Evolutionary conservation across 1,140 invertebrate genomes (phyloP).

Genomic region (Heliothis subflexa): DNA sequence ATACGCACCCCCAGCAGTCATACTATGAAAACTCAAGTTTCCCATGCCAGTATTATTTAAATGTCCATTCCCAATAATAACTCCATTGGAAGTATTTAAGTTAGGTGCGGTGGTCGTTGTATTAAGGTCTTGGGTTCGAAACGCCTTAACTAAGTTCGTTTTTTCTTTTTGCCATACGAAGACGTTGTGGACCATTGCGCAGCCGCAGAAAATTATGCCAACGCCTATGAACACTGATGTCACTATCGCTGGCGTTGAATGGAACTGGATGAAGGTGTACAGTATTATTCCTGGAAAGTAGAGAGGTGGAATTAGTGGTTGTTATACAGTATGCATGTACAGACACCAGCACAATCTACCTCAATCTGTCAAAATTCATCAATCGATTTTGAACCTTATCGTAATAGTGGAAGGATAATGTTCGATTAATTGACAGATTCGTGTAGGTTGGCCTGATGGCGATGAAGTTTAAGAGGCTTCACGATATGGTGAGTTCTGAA

Average conservation of each 20-base stretch:
- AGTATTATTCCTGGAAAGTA: slow-evolving; percentile 94
- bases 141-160: slow-evolving; percentile 87
- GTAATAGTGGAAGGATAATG: no score
- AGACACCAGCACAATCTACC: neutral
- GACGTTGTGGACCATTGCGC: slow-evolving; percentile 97
- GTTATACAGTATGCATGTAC: neutral
- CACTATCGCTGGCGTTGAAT: slow-evolving; percentile 95
- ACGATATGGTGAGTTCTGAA: no score
- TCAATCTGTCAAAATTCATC: no score
- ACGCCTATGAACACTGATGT: slow-evolving; percentile 95
- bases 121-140: slow-evolving; percentile 72
- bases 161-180: slow-evolving; percentile 97
- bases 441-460: neutral
- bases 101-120: slow-evolving; percentile 55
- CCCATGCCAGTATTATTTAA: slow-evolving; percentile 77
- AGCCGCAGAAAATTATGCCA: slow-evolving; percentile 96
- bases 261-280: slow-evolving; percentile 96
- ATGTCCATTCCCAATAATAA: slow-evolving; percentile 79
- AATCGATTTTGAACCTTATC: no score
- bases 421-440: no score
- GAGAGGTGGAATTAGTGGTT: neutral
- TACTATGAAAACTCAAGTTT: slow-evolving; percentile 83
- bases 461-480: no score
- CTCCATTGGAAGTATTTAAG: slow-evolving; percentile 77
- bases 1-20: slow-evolving; percentile 67